These are phyloP conservation scores for Parascotia fuliginaria DNA, from an alignment of 2,888 invertebrate genomes.

Conservation along the genomic window DNA sequence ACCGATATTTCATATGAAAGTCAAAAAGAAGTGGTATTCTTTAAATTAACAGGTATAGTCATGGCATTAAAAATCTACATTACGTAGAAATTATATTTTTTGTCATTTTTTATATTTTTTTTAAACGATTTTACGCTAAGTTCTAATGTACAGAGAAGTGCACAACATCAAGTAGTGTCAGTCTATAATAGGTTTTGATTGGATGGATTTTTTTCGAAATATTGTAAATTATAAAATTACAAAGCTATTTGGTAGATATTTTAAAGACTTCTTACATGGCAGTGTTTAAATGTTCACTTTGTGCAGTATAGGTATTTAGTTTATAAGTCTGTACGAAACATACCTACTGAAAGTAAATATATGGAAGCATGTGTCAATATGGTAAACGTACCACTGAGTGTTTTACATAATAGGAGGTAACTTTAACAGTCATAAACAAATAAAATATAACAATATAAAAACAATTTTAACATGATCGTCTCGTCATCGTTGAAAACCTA, in stretches of 20 bases:
- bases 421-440: too few relatives aligned
- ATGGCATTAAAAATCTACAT: slow-evolving; percentile 50
- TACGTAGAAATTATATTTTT: slow-evolving; percentile 53
- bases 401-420: too few relatives aligned
- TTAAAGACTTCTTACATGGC: slow-evolving; percentile 25
- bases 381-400: too few relatives aligned
- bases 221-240: slow-evolving; percentile 48
- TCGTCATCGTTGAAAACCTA: too few relatives aligned
- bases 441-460: too few relatives aligned
- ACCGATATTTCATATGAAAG: slow-evolving; percentile 14
- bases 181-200: slow-evolving; percentile 78
- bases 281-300: slow-evolving; percentile 23
- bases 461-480: too few relatives aligned
- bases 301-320: slow-evolving; percentile 12
- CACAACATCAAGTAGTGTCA: slow-evolving; percentile 84
- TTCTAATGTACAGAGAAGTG: slow-evolving; percentile 78
- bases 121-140: slow-evolving; percentile 67
- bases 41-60: slow-evolving; percentile 43
- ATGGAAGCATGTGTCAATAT: too few relatives aligned
- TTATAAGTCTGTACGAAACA: too few relatives aligned
- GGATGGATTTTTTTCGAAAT: slow-evolving; percentile 77
- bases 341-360: too few relatives aligned
- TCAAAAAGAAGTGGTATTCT: slow-evolving; percentile 25
- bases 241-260: slow-evolving; percentile 48
- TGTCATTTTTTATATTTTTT: slow-evolving; percentile 57